These are phyloP conservation scores for Coendou prehensilis DNA, from an alignment of 2,797 vertebrate species.

Conservation along the genomic window DNA sequence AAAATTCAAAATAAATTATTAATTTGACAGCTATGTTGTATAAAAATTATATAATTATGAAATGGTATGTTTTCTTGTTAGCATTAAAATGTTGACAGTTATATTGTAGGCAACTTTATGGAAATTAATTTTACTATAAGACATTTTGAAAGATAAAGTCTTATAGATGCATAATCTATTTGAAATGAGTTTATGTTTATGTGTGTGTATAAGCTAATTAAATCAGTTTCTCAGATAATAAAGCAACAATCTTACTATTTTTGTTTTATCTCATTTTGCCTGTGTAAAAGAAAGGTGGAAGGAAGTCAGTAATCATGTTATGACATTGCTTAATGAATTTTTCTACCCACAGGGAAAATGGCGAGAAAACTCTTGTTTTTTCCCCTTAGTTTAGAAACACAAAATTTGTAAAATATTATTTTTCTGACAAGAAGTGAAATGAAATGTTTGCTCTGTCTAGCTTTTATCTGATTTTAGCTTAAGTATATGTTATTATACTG, in stretches of 20 bases:
- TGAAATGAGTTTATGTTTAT: not conserved
- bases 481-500: not conserved
- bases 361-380: not conserved
- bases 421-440: not conserved
- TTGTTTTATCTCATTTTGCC: not conserved
- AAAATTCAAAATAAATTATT: constrained; percentile 25
- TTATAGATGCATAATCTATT: not conserved
- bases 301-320: not conserved
- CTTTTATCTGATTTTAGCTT: constrained; percentile 42
- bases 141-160: not conserved
- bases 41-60: not conserved
- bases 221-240: not conserved
- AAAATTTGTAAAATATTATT: constrained; percentile 47
- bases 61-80: not conserved
- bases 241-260: not conserved
- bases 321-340: not conserved
- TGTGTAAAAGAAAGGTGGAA: not conserved
- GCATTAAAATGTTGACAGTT: not conserved
- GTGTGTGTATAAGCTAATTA: not conserved
- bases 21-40: not conserved
- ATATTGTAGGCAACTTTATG: not conserved
- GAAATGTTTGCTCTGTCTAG: constrained; percentile 30
- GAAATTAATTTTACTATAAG: not conserved
- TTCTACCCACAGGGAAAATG: not conserved
- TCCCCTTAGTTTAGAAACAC: not conserved